Percentiles rank a stretch among this genome's conserved stretches.
phyloP scores from a whole-genome alignment of 2,113 vertebrate genomes.

The Leucopsar rothschildi region DNA sequence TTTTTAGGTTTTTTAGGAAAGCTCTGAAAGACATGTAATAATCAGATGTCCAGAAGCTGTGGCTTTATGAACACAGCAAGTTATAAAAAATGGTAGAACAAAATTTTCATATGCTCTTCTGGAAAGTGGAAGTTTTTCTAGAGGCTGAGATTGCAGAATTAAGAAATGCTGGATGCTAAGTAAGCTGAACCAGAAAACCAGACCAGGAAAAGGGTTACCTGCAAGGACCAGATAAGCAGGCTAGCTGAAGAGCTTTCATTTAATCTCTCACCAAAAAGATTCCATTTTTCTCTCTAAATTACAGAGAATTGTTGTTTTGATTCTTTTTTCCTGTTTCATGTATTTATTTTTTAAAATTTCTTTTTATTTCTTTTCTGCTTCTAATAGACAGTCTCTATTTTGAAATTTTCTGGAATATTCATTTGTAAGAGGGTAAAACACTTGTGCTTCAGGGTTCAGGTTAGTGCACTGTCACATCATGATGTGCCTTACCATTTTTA shows the following conservation, averaged over 20 bases:
- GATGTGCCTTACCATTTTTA: background rate
- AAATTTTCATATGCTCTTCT: background rate
- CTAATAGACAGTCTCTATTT: background rate
- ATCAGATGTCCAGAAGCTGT: background rate
- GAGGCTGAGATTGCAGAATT: background rate
- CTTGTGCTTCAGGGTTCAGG: background rate
- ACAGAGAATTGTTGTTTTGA: background rate
- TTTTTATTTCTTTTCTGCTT: background rate
- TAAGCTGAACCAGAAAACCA: background rate
- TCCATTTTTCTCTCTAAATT: background rate
- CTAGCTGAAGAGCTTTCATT: background rate
- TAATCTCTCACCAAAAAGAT: background rate
- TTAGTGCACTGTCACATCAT: background rate
- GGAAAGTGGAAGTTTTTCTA: background rate
- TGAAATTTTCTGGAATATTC: background rate
- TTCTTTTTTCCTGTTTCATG: background rate
- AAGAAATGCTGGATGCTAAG: background rate
- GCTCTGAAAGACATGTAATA: background rate
- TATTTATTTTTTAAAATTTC: background rate
- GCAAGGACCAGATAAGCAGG: background rate
- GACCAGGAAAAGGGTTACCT: background rate
- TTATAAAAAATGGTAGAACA: background rate
- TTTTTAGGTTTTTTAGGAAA: background rate
- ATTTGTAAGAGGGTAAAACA: background rate
- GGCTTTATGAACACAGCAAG: background rate